phyloP scores from a whole-genome alignment of 2,888 invertebrate species.

The Epistrophe eligans region DNA sequence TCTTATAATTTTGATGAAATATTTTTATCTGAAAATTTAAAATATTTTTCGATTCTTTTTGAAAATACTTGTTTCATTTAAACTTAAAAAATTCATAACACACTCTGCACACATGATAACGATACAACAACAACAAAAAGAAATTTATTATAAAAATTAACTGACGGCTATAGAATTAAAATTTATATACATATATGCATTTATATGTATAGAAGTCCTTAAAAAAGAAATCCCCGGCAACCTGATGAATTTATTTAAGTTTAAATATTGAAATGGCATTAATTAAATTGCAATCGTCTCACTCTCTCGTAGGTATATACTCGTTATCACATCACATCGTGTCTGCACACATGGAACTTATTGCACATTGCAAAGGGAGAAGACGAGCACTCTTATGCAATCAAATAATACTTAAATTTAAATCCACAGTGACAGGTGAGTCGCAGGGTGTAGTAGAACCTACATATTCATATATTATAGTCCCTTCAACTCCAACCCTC shows the following conservation, averaged over 20 bases:
- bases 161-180: no score
- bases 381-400: constrained; percentile 33
- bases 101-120: no score
- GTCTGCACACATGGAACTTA: not conserved
- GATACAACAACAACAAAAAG: no score
- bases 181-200: no score
- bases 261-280: constrained; percentile 61
- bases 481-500: not conserved
- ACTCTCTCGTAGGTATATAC: not conserved
- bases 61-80: no score
- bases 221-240: constrained; percentile 12
- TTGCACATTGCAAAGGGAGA: not conserved
- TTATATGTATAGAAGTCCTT: not conserved
- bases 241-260: constrained; percentile 44
- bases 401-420: constrained; percentile 70
- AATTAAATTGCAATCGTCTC: constrained; percentile 64
- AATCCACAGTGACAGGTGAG: constrained; percentile 71
- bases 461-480: not conserved
- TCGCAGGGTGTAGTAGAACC: not conserved
- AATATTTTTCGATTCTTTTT: no score
- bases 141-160: no score
- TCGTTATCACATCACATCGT: constrained; percentile 33
- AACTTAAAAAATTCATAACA: no score
- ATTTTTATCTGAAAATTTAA: no score
- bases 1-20: no score